Conservation (phyloP, 2,113 vertebrate genomes). For the Lophotis ruficrista region DNA sequence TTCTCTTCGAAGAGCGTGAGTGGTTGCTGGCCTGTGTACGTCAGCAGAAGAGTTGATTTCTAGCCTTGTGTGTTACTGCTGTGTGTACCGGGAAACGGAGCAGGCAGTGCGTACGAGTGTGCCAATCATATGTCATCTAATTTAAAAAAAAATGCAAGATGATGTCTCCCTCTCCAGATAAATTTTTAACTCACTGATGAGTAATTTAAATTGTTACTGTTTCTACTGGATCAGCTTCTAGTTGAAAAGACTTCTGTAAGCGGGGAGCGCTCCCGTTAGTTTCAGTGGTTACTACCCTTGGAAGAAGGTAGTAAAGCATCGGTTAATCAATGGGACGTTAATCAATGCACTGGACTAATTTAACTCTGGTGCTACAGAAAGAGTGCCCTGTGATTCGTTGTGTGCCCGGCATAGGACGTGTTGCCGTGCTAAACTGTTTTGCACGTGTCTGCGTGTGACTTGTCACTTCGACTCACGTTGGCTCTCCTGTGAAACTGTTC, state of each 20-base stretch:
- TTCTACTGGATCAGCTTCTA: not conserved
- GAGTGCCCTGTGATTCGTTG: not conserved
- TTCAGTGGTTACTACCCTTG: not conserved
- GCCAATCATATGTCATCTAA: not conserved
- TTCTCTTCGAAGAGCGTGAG: not conserved
- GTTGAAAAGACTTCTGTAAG: not conserved
- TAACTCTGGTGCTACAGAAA: not conserved
- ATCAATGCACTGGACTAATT: not conserved
- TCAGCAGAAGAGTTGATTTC: not conserved
- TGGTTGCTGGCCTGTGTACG: not conserved
- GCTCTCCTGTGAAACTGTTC: not conserved
- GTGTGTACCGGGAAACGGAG: not conserved
- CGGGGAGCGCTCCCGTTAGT: not conserved
- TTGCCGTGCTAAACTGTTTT: not conserved
- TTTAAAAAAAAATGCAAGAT: not conserved
- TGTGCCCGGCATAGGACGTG: not conserved
- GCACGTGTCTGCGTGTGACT: not conserved
- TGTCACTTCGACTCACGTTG: not conserved
- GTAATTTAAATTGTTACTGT: not conserved
- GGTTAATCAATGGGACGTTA: not conserved
- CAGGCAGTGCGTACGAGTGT: not conserved
- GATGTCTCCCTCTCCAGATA: not conserved
- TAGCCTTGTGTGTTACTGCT: not conserved
- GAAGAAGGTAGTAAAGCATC: not conserved
- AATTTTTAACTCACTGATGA: not conserved